Percentiles rank a stretch among this genome's conserved stretches.
phyloP scores from a whole-genome alignment of 2,113 vertebrate genomes.

The Oophaga pumilio region DNA sequence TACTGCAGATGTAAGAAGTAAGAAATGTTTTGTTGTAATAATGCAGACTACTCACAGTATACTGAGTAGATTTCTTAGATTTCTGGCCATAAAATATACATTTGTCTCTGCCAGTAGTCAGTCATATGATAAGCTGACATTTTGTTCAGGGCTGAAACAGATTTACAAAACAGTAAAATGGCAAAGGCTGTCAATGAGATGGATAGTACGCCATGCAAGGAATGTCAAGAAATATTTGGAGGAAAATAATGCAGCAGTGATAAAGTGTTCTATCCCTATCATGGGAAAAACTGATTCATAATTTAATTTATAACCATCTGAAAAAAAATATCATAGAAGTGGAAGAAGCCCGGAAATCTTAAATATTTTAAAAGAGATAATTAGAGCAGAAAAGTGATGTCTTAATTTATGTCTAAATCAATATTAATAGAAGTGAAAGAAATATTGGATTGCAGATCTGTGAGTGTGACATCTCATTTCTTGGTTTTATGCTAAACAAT shows the following conservation, averaged over 20 bases:
- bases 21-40: neutral
- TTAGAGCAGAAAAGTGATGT: neutral
- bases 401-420: neutral
- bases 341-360: neutral
- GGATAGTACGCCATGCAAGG: slow-evolving; percentile 33
- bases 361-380: neutral
- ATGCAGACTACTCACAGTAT: neutral
- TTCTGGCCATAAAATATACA: slow-evolving; percentile 14
- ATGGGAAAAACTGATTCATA: neutral
- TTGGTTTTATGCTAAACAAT: neutral
- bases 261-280: slow-evolving; percentile 15
- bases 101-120: slow-evolving; percentile 11
- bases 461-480: neutral
- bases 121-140: slow-evolving; percentile 41
- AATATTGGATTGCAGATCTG: neutral
- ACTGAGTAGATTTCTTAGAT: slow-evolving; percentile 6
- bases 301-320: neutral
- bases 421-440: neutral
- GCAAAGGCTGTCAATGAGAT: slow-evolving; percentile 42
- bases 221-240: slow-evolving; percentile 23
- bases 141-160: slow-evolving; percentile 29
- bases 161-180: slow-evolving; percentile 41
- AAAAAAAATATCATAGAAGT: neutral
- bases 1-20: neutral
- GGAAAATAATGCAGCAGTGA: slow-evolving; percentile 11